Base-by-base conservation (phyloP, 2,797 vertebrate species). In the Enteromius anoplus region DNA sequence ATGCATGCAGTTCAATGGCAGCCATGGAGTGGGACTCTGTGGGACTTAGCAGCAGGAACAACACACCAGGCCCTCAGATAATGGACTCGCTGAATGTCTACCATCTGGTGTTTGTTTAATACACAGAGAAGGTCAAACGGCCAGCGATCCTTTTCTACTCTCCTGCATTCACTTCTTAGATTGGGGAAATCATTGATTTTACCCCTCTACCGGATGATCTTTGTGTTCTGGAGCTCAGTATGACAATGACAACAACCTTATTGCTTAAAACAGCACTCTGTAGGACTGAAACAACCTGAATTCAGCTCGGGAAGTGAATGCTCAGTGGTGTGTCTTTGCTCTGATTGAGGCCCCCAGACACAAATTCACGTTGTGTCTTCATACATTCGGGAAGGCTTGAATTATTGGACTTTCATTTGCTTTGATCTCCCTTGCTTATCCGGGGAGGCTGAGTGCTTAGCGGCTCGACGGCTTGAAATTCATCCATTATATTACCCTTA, bases 81-180 rank as follows among this genome's bases (percentile, higher is more conserved):
- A 96, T 96, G 94, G 94, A 93, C 93, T 93, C 93, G 87, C 93
- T 95, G 93, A 94, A 96, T 95, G 93, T 94, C 93, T 92, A 92
- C 96, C 96, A 96, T 96, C 96, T 97, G 96, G 93, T 96, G 95
- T 96, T 96, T 96, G 95, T 96, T 96, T 96, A 95, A 95, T 94
- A 95, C 91, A 96, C 94, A 96, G 93, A 96, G 92, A 95, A 95
- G 95, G 95, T 96, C 95, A 97, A 96, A 96, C 93, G 93, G 93
- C 92, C 95, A 95, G 93, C 92, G 93, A 96, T 95, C 94, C 93
- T 93, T 89, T 93, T 94, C 92, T 93, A 89, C 93, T 92, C 91
- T 93, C 93, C 92, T 92, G 93, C 93, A 94, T 91, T 94, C 93
- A 95, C 92, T 94, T 92, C 90, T 85, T 81, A 82, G 80, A 87